These are phyloP conservation scores for Ptilodon capucinus DNA, from an alignment of 2,888 invertebrate genomes.

Conservation along the genomic window DNA sequence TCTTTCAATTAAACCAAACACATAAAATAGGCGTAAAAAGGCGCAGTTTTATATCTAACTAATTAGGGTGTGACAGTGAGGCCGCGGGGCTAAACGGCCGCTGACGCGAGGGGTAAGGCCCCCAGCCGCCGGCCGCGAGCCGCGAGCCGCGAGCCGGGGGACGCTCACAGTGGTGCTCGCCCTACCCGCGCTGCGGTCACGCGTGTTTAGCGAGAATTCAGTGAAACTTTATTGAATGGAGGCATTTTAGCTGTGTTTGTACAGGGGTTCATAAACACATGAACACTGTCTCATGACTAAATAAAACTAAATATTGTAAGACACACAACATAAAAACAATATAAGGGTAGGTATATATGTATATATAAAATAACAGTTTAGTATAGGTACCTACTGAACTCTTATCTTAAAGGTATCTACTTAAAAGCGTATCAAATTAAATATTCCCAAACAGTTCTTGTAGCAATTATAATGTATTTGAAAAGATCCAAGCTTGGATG, in stretches of 20 bases:
- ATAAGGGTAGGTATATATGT: no score
- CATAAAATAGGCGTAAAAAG: slow-evolving; percentile 64
- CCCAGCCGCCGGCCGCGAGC: slow-evolving; percentile 6
- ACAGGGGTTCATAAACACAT: not conserved
- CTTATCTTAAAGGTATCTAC: not conserved
- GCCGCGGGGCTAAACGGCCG: slow-evolving; percentile 50
- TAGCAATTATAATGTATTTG: not conserved
- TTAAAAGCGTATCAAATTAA: not conserved
- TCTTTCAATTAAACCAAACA: slow-evolving; percentile 61
- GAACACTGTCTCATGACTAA: no score
- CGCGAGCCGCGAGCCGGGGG: slow-evolving; percentile 12
- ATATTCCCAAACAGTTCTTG: not conserved
- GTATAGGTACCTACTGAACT: not conserved
- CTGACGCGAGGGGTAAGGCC: slow-evolving; percentile 31
- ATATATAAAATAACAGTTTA: no score
- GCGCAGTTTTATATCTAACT: slow-evolving; percentile 65
- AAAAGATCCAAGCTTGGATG: not conserved
- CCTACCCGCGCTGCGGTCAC: slow-evolving; percentile 56
- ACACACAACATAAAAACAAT: no score
- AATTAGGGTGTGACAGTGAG: slow-evolving; percentile 65
- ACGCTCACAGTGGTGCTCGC: slow-evolving; percentile 37
- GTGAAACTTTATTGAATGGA: slow-evolving; percentile 48
- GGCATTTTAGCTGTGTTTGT: not conserved
- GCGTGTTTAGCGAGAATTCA: slow-evolving; percentile 37
- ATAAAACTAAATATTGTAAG: no score